Evolutionary conservation across 2,888 invertebrate species (phyloP), one percentile per base, ranked within the genome.

Genomic region (Polydesmus complanatus): DNA sequence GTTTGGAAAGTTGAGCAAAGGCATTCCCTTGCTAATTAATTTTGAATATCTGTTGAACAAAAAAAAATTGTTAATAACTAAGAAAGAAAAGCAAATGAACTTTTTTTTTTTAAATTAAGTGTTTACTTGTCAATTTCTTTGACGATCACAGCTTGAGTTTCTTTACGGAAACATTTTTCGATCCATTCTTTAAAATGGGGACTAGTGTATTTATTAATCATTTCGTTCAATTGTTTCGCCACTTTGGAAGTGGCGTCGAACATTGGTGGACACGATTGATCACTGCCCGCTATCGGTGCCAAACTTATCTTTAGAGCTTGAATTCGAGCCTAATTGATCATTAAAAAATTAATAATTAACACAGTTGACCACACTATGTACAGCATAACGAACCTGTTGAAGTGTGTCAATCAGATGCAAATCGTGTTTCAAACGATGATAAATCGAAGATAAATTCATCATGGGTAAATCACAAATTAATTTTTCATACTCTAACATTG

Each of bases 391-490:
- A n/a, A 51, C 58, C 58, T 51, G 21, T 58, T 58, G 27, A 21
- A 60, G n/a, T 1, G 60, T 55, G 2, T 60, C 60, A 2, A 60
- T 49, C 3, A 60, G 25, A 11, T 55, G 25, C 2, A 61, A 37
- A 27, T 61, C 52, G n/a, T 50, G 25, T 27, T 61, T 61, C 27
- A 61, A 26, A 18, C 56, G 49, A 22, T 52, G 56, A 56, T 61
- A 61, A n/a, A 61, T 56, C 1, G 56, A 19, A 27, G 61, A 27
- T 11, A 61, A 19, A 25, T 61, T 61, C 27, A 61, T 27, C 14
- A 25, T 49, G 3, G 61, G 61, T 26, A 61, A 61, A 19, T 61
- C 61, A 23, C 61, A 61, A 8, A 61, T 19, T 27, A 61, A 56
- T 27, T 51, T n/a, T 27, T 56, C 56, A 51, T 50, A 61, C 27